Evolutionary conservation across 2,113 vertebrate genomes (phyloP).

Genomic region (Bambusicola thoracicus): DNA sequence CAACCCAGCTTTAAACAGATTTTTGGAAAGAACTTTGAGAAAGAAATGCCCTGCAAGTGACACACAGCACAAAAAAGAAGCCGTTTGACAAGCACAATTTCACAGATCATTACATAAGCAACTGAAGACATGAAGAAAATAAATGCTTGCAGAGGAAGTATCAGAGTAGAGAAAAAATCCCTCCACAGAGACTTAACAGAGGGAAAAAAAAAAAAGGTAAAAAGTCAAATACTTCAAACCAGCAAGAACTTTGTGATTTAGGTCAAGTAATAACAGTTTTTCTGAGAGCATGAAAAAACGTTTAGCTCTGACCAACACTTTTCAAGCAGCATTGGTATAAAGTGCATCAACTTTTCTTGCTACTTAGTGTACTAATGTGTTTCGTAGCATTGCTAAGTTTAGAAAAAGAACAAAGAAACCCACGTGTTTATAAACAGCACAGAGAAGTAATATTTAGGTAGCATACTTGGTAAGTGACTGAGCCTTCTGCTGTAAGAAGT

Average conservation of each 20-base stretch:
- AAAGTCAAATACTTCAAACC: background rate
- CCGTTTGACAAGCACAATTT: background rate
- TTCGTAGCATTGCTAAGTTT: too few relatives aligned
- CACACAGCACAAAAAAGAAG: background rate
- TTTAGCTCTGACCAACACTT: background rate
- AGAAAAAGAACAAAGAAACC: too few relatives aligned
- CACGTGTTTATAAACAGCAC: background rate
- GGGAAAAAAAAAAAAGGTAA: background rate
- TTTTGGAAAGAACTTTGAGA: background rate
- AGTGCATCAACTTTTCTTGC: background rate
- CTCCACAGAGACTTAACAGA: background rate
- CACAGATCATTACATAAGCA: background rate
- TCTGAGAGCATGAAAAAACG: background rate
- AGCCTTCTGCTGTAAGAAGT: constrained; percentile 90
- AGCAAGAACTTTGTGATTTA: background rate
- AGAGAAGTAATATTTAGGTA: background rate
- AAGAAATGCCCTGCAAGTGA: background rate
- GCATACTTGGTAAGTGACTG: constrained; percentile 92
- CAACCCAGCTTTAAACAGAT: background rate
- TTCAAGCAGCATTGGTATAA: background rate
- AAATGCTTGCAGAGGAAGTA: background rate
- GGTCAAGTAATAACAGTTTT: background rate
- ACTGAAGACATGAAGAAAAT: background rate
- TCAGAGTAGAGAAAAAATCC: background rate
- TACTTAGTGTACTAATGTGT: background rate